Evolutionary conservation across 2,888 invertebrate genomes (phyloP), one percentile per base, ranked within the genome.

Genomic region (Fragum whitleyi): DNA sequence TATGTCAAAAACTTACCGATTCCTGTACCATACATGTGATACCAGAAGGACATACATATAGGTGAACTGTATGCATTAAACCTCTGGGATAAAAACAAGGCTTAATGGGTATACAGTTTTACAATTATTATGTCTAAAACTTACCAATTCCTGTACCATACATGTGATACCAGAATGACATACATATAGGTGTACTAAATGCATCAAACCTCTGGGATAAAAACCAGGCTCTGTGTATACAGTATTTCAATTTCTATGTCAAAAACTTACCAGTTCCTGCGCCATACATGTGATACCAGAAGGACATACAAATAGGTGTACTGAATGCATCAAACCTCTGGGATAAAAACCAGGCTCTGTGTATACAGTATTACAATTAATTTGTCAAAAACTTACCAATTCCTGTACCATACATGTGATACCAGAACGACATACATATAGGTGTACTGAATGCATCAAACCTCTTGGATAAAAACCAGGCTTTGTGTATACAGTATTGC

Each of bases 361-460:
- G 74, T 88, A 91, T 87, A 92, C 83, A 77, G 92, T 93, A 53
- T 86, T 86, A n/a, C n/a, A n/a, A n/a, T n/a, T n/a, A n/a, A n/a
- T n/a, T n/a, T n/a, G n/a, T n/a, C n/a, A n/a, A n/a, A n/a, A n/a
- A n/a, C n/a, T n/a, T n/a, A n/a, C n/a, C n/a, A n/a, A n/a, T n/a
- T n/a, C n/a, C n/a, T n/a, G n/a, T n/a, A n/a, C n/a, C n/a, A n/a
- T n/a, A n/a, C n/a, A n/a, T n/a, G n/a, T 42, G 42, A 42, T 42
- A 16, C 42, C 7, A 42, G 42, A 42, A 42, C 42, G 42, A 42
- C 42, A 42, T 42, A 42, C 42, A 42, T 7, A 21, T 16, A 42
- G 42, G 7, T 19, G 85, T 69, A 42, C 85, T 86, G 0, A 78
- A 72, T 3, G 87, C 84, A 21, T 80, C 79, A 67, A 90, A 87